Percentiles rank a stretch among this genome's conserved stretches.
Conservation (phyloP, 2,888 invertebrate species). For the Hydropsyche betteni region DNA sequence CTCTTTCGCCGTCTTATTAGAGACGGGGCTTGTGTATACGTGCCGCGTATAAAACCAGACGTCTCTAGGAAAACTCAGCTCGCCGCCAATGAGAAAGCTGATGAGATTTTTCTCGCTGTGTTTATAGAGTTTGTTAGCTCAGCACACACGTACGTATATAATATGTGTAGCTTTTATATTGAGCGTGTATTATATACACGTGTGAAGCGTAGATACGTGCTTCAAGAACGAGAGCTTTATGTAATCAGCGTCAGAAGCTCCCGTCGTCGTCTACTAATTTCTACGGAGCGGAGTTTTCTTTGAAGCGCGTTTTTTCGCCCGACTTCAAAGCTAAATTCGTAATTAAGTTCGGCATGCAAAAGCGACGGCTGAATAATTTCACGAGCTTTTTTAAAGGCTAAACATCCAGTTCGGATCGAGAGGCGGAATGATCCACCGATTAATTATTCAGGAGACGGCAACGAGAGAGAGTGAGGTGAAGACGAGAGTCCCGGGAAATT, state of each 20-base stretch:
- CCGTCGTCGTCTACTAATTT: constrained; percentile 4
- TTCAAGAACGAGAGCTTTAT: constrained; percentile 39
- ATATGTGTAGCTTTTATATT: too few species aligned
- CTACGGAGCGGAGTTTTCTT: neutral
- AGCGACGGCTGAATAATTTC: constrained; percentile 9
- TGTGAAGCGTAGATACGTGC: constrained; percentile 27
- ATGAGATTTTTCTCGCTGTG: constrained; percentile 52
- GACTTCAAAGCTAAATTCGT: constrained; percentile 23
- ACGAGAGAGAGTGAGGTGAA: too few species aligned
- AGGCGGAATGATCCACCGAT: too few species aligned
- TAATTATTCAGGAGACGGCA: too few species aligned
- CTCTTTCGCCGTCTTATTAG: constrained; percentile 49
- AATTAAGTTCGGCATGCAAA: constrained; percentile 8
- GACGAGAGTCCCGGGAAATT: too few species aligned
- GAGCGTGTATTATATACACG: constrained; percentile 9
- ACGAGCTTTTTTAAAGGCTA: neutral
- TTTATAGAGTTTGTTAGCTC: constrained; percentile 51
- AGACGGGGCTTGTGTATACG: constrained; percentile 36
- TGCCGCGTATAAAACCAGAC: constrained; percentile 42
- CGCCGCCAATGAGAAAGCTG: constrained; percentile 52
- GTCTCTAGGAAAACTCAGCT: constrained; percentile 40
- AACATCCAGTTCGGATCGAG: neutral
- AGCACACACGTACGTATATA: constrained; percentile 30
- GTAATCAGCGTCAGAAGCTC: constrained; percentile 47
- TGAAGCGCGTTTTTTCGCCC: neutral